These are phyloP conservation scores for Nannobrachium achirus DNA, from an alignment of 2,113 vertebrate species.

Conservation along the genomic window DNA sequence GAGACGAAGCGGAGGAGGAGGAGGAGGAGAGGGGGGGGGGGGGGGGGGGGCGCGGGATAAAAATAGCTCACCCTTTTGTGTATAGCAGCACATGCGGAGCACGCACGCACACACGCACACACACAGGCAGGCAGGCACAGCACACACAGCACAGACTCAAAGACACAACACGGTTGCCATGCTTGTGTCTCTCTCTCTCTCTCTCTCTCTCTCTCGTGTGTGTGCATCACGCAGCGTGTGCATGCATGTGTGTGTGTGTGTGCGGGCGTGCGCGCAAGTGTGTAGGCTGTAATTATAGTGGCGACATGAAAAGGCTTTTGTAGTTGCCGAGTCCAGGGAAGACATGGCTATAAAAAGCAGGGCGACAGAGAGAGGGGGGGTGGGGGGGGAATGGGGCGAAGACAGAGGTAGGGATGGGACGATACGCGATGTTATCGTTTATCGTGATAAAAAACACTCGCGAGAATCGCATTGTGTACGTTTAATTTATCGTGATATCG, in stretches of 20 bases:
- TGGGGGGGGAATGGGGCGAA: conserved; percentile 15
- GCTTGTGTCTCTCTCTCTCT: conserved; percentile 12
- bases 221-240: background rate
- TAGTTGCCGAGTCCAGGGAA: conserved; percentile 76
- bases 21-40: conserved; percentile 22
- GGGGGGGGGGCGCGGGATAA: conserved; percentile 59
- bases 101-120: conserved; percentile 26
- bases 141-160: conserved; percentile 56
- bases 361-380: conserved; percentile 55
- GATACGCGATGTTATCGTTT: too few relatives aligned
- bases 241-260: conserved; percentile 11
- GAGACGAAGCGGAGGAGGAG: background rate
- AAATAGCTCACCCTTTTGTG: conserved; percentile 79
- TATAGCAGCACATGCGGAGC: conserved; percentile 65
- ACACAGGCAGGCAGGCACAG: conserved; percentile 13
- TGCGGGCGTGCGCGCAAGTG: conserved; percentile 55
- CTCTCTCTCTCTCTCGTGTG: background rate
- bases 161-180: conserved; percentile 46
- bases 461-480: too few relatives aligned
- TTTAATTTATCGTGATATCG: too few relatives aligned
- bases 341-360: conserved; percentile 79
- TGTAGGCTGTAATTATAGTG: conserved; percentile 75
- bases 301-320: conserved; percentile 80
- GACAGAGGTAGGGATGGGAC: conserved; percentile 12
- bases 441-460: too few relatives aligned